Base-by-base conservation (phyloP, 2,888 invertebrate genomes). In the Octonoba sinensis region DNA sequence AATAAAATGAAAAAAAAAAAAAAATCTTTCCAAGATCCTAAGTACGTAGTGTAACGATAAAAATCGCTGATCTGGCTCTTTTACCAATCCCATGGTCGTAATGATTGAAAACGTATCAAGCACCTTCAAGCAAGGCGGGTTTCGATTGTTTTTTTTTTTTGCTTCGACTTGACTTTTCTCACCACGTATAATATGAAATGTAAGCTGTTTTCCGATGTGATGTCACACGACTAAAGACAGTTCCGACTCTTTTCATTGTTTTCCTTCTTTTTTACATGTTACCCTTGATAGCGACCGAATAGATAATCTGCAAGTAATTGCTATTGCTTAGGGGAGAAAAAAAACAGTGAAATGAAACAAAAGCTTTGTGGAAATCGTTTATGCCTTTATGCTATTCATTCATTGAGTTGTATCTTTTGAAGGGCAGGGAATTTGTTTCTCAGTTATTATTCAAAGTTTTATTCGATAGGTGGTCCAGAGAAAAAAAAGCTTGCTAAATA, bases 31-130 rank as follows among this genome's bases (percentile, higher is more conserved):
- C 69, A 44, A 36, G 44, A 24, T 62, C 62, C 57, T 67, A 75
- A 75, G 67, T 75, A 75, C 60, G 24, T 67, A 57, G 67, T 60
- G 59, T 44, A 56, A 69, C 60, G 69, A 70, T 77, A 62, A 69
- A 77, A 77, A 70, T n/a, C 57, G 70, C 76, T 77, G 76, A 77
- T 70, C 70, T 56, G 22, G 47, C 76, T 57, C 36, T 22, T n/a
- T n/a, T 74, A n/a, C 24, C 65, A 74, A 74, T 22, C 27, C 46
- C 69, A 74, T 56, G 6, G 24, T 18, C 16, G 44, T 56, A 64
- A 64, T 70, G 62, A 70, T 70, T 62, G 70, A 70, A 70, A 77
- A 77, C 46, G 66, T 47, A 76, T 54, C 67, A 54, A 70, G 60
- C 46, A 69, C 67, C 69, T 62, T 76, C 60, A 57, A 69, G 70